phyloP scores from a whole-genome alignment of 2,888 invertebrate genomes.

The Leptopilina drosophilae region DNA sequence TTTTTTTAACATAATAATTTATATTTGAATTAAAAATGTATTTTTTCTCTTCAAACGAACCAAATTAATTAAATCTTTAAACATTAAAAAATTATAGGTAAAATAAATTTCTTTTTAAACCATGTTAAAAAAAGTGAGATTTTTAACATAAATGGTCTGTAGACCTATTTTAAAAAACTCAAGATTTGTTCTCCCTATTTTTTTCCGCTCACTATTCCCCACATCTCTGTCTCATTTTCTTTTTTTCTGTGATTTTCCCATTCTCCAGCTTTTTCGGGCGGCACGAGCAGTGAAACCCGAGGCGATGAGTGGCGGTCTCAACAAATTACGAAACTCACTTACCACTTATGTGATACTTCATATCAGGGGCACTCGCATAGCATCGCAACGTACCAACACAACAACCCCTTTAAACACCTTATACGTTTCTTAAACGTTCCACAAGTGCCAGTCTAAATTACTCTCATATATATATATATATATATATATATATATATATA shows the following conservation, averaged over 20 bases:
- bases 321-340: slow-evolving; percentile 63
- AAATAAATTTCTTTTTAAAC: too few relatives aligned
- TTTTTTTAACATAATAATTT: too few relatives aligned
- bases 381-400: slow-evolving; percentile 38
- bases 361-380: slow-evolving; percentile 49
- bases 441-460: slow-evolving; percentile 40
- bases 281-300: slow-evolving; percentile 51
- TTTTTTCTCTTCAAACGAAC: too few relatives aligned
- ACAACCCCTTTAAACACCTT: slow-evolving; percentile 48
- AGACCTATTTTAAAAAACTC: not conserved
- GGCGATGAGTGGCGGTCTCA: slow-evolving; percentile 59
- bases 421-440: slow-evolving; percentile 51
- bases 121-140: not conserved
- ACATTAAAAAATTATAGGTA: too few relatives aligned
- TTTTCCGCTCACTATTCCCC: too few relatives aligned
- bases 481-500: not conserved
- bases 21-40: too few relatives aligned
- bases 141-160: not conserved
- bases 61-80: too few relatives aligned
- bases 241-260: slow-evolving; percentile 29
- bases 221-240: not conserved
- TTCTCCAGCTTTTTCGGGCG: slow-evolving; percentile 16
- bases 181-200: not conserved
- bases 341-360: slow-evolving; percentile 57
- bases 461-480: not conserved